Percentiles rank a stretch among this genome's conserved stretches.
phyloP scores from a whole-genome alignment of 2,888 invertebrate species.

The Ctena decussata region DNA sequence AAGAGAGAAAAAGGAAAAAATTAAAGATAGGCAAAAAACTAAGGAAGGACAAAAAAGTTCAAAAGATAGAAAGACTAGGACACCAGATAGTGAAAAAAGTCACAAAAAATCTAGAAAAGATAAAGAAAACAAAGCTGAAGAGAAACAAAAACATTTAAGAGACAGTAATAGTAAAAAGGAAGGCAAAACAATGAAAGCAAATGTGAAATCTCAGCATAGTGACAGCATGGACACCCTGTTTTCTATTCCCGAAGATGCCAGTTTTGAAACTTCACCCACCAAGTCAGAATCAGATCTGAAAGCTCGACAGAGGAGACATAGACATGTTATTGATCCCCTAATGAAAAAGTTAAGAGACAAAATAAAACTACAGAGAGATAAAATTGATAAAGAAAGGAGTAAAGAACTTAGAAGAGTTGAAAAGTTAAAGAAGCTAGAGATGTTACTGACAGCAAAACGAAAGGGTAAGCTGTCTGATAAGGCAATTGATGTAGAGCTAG shows the following conservation, averaged over 20 bases:
- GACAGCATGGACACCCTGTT: constrained; percentile 78
- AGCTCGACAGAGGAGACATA: constrained; percentile 56
- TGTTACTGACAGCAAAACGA: constrained; percentile 76
- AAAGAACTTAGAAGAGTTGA: constrained; percentile 79
- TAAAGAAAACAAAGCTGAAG: constrained; percentile 38
- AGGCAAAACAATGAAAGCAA: background rate
- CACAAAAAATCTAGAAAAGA: constrained; percentile 54
- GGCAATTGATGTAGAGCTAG: constrained; percentile 74
- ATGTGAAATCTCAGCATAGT: constrained; percentile 23
- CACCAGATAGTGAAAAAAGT: constrained; percentile 39
- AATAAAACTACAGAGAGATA: constrained; percentile 81
- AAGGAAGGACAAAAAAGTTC: constrained; percentile 37
- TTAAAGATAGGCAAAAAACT: constrained; percentile 44
- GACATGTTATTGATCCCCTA: constrained; percentile 81
- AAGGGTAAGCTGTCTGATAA: constrained; percentile 75
- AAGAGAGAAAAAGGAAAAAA: constrained; percentile 61
- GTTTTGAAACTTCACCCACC: constrained; percentile 69
- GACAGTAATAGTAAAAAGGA: background rate
- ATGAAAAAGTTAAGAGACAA: constrained; percentile 82
- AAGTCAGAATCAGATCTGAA: constrained; percentile 58
- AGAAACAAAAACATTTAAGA: background rate
- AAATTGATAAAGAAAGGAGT: constrained; percentile 78
- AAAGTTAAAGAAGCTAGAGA: constrained; percentile 80
- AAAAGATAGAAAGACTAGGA: constrained; percentile 41
- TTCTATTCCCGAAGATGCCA: constrained; percentile 84